Conservation (phyloP, 2,113 vertebrate species). For the Hoplias malabaricus region DNA sequence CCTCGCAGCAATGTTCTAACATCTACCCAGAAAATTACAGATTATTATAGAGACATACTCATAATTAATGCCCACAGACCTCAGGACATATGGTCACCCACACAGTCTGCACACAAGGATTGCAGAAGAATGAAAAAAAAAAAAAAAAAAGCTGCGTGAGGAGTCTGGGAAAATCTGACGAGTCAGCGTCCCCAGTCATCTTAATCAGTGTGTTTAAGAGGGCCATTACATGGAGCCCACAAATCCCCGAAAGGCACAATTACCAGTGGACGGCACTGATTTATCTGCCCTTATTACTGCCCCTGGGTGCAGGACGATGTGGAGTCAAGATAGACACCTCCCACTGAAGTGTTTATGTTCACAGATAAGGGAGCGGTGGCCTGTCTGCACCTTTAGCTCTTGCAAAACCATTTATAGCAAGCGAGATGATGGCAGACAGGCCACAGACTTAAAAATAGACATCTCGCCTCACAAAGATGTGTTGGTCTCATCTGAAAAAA, state of each 20-base stretch:
- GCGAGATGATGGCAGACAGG: neutral
- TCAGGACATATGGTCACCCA: no score
- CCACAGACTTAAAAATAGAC: neutral
- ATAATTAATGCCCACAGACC: no score
- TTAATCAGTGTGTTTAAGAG: slow-evolving; percentile 52
- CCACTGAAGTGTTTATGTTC: slow-evolving; percentile 25
- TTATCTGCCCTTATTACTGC: slow-evolving; percentile 45
- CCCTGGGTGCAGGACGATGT: slow-evolving; percentile 10
- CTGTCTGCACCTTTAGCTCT: slow-evolving; percentile 18
- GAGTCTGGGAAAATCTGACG: slow-evolving; percentile 26
- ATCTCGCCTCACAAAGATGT: neutral
- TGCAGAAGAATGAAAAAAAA: neutral
- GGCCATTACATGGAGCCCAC: slow-evolving; percentile 48
- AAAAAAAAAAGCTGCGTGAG: neutral
- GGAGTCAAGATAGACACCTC: slow-evolving; percentile 15
- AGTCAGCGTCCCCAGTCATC: slow-evolving; percentile 36
- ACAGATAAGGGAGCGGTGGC: slow-evolving; percentile 20
- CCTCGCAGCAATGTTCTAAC: no score
- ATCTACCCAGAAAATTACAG: no score
- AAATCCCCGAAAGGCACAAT: slow-evolving; percentile 57
- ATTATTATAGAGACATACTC: no score
- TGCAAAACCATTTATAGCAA: neutral
- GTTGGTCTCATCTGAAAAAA: neutral
- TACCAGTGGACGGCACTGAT: slow-evolving; percentile 50
- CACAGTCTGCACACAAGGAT: neutral